These are phyloP conservation scores for Callipepla californica DNA, from an alignment of 2,113 vertebrate genomes.

Conservation along the genomic window DNA sequence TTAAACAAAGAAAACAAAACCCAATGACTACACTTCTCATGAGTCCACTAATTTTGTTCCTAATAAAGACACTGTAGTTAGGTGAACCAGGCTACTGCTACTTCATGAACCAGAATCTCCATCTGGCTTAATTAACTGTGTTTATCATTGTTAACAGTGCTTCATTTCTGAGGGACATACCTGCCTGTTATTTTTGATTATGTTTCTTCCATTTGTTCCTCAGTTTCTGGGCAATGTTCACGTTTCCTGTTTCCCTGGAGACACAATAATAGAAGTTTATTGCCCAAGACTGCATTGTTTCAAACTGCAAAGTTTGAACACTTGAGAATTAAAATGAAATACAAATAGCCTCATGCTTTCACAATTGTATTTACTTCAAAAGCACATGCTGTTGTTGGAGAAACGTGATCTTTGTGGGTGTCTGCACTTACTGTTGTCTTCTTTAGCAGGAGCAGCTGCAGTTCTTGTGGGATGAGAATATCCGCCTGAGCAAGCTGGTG, in stretches of 20 bases:
- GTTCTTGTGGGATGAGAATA: slow-evolving; percentile 66
- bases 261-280: neutral
- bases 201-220: neutral
- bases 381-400: neutral
- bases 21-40: neutral
- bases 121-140: neutral
- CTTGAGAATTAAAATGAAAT: slow-evolving; percentile 5
- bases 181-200: neutral
- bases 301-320: neutral
- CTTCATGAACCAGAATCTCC: neutral
- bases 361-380: slow-evolving; percentile 17
- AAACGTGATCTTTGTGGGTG: neutral
- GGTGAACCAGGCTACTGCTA: neutral
- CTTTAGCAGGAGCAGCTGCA: slow-evolving; percentile 77
- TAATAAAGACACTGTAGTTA: neutral
- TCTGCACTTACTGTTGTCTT: neutral
- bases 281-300: neutral
- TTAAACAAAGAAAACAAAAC: neutral
- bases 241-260: slow-evolving; percentile 11
- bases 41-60: neutral
- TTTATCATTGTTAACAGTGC: neutral
- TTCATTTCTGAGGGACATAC: neutral
- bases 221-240: neutral
- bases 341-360: neutral
- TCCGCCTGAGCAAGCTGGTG: slow-evolving; percentile 61